These are phyloP conservation scores for Tachystola acroxantha DNA, from an alignment of 2,888 invertebrate genomes.

Conservation along the genomic window DNA sequence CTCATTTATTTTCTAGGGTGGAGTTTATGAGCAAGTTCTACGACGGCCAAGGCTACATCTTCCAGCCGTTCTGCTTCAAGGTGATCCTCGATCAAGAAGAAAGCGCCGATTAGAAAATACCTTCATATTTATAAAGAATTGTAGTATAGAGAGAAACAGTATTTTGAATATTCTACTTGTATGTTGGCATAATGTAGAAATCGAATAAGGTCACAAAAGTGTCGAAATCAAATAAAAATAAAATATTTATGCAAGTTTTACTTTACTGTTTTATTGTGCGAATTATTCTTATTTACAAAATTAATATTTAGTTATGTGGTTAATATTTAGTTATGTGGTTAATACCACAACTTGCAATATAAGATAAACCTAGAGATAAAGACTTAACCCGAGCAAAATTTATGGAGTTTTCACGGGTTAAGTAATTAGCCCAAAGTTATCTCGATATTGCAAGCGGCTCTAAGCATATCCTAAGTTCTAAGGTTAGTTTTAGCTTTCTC, in stretches of 20 bases:
- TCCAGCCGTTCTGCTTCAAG: conserved; percentile 92
- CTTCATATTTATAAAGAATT: conserved; percentile 1
- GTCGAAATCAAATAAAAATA: conserved; percentile 39
- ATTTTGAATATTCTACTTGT: conserved; percentile 27
- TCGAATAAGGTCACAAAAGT: conserved; percentile 48
- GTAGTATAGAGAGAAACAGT: conserved; percentile 45
- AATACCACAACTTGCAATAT: no score
- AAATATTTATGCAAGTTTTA: conserved; percentile 57
- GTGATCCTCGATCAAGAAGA: conserved; percentile 81
- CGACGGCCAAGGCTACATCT: conserved; percentile 87
- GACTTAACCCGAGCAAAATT: no score
- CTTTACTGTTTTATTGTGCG: conserved; percentile 36
- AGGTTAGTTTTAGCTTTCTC: conserved; percentile 92
- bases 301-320: no score
- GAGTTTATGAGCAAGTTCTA: conserved; percentile 99
- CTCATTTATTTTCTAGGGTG: conserved; percentile 80
- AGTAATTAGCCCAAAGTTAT: no score
- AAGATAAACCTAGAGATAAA: no score
- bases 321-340: no score
- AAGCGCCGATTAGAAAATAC: conserved; percentile 51
- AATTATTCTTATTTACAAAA: conserved; percentile 6
- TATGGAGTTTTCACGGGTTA: no score
- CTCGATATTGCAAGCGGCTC: background rate
- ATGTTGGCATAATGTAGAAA: conserved; percentile 12
- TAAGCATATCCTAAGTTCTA: conserved; percentile 72